Percentiles rank a stretch among this genome's conserved stretches.
Evolutionary conservation across 2,888 invertebrate genomes (phyloP).

Genomic region (Mimumesa dahlbomi): DNA sequence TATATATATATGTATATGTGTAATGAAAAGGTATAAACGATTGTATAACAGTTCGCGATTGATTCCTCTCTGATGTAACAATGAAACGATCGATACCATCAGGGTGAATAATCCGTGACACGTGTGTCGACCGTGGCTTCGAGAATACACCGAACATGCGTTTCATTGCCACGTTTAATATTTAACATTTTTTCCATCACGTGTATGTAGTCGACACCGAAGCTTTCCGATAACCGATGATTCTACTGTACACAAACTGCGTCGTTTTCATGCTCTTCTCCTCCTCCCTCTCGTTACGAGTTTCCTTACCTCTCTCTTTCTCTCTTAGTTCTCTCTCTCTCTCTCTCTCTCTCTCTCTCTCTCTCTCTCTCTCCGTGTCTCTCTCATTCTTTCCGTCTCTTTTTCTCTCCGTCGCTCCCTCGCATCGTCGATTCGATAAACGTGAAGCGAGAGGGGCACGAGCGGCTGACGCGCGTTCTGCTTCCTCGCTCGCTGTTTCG

Average conservation of each 20-base stretch:
- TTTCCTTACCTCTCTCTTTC: slow-evolving; percentile 2
- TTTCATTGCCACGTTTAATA: slow-evolving; percentile 45
- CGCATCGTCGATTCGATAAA: slow-evolving; percentile 47
- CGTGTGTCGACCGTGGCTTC: slow-evolving; percentile 32
- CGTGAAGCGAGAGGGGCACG: not conserved
- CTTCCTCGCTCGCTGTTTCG: slow-evolving; percentile 54
- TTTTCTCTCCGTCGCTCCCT: slow-evolving; percentile 20
- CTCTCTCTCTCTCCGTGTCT: not conserved
- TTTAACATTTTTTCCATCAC: slow-evolving; percentile 28
- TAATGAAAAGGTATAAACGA: no score
- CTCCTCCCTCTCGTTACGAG: not conserved
- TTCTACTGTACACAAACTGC: slow-evolving; percentile 70
- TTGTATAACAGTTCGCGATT: slow-evolving; percentile 19
- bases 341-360: not conserved
- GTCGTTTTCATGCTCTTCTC: slow-evolving; percentile 40
- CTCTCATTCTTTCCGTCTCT: not conserved
- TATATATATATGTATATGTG: no score
- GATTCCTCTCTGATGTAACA: slow-evolving; percentile 23
- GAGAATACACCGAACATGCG: slow-evolving; percentile 16
- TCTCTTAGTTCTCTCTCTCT: not conserved
- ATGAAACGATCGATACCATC: slow-evolving; percentile 4
- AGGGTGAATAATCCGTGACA: slow-evolving; percentile 52
- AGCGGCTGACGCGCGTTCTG: slow-evolving; percentile 39
- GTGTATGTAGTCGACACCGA: slow-evolving; percentile 22
- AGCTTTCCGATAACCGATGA: slow-evolving; percentile 60